These are phyloP conservation scores for Megaceryle alcyon DNA, from an alignment of 2,797 vertebrate genomes.

Conservation along the genomic window DNA sequence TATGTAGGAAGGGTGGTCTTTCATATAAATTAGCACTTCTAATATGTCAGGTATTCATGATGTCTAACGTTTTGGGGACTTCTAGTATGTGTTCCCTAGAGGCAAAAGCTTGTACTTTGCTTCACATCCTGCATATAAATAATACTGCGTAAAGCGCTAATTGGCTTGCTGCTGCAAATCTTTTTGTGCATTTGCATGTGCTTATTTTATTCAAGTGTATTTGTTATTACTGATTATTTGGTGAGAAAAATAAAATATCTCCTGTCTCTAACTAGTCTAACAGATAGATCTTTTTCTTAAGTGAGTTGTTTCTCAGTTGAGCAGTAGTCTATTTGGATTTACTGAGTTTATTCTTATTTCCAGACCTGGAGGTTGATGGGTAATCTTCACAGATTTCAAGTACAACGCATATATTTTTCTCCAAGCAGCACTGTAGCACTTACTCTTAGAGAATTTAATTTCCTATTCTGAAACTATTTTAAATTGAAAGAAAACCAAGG, in stretches of 20 bases:
- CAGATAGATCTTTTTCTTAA: not conserved
- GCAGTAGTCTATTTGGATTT: not conserved
- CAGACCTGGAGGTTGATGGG: not conserved
- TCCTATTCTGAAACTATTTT: not conserved
- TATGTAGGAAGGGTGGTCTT: not conserved
- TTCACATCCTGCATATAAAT: not conserved
- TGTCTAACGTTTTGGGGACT: not conserved
- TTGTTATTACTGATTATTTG: not conserved
- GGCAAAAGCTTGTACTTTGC: not conserved
- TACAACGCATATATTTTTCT: not conserved
- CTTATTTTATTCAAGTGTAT: not conserved
- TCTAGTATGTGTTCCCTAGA: not conserved
- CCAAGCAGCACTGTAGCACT: not conserved
- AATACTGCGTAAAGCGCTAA: not conserved
- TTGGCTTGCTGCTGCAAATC: not conserved
- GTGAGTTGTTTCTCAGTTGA: not conserved
- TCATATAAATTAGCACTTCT: not conserved
- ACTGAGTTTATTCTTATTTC: conserved; percentile 24
- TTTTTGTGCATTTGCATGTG: not conserved
- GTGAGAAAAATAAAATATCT: not conserved
- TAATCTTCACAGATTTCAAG: conserved; percentile 7
- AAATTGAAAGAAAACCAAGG: not conserved
- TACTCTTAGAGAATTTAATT: not conserved
- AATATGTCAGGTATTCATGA: not conserved
- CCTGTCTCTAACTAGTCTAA: not conserved